These are phyloP conservation scores for Cyclophora punctaria DNA, from an alignment of 2,888 invertebrate genomes.

Conservation along the genomic window DNA sequence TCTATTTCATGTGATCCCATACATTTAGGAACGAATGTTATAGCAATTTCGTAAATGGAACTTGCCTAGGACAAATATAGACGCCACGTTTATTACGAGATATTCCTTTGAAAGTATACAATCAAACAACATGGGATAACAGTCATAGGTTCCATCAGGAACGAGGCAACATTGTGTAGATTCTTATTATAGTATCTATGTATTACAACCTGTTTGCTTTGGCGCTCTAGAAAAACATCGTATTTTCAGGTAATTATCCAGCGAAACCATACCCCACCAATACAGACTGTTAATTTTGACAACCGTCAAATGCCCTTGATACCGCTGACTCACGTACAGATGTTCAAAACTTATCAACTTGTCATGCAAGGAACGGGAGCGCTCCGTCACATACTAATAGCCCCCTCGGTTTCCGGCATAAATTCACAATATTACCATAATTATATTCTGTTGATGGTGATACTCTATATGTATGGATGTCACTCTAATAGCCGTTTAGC, in stretches of 20 bases:
- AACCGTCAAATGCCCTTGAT: slow-evolving; percentile 13
- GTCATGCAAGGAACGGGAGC: slow-evolving; percentile 24
- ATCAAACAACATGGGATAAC: too few species aligned
- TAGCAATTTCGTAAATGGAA: too few species aligned
- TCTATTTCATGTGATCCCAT: too few species aligned
- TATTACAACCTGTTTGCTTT: not conserved
- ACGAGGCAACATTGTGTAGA: too few species aligned
- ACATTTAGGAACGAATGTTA: too few species aligned
- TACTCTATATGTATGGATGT: too few species aligned
- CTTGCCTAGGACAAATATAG: too few species aligned
- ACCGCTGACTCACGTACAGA: slow-evolving; percentile 22
- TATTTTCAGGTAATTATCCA: slow-evolving; percentile 1
- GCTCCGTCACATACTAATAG: slow-evolving; percentile 45
- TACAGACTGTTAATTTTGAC: not conserved
- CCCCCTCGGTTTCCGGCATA: slow-evolving; percentile 48
- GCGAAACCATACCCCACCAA: slow-evolving; percentile 1
- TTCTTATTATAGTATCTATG: slow-evolving; percentile 4
- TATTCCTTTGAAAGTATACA: too few species aligned
- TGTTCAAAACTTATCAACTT: slow-evolving; percentile 23
- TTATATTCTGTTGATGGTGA: too few species aligned
- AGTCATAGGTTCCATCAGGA: too few species aligned
- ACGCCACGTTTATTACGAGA: too few species aligned
- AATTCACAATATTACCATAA: slow-evolving; percentile 14
- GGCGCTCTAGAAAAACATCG: not conserved
- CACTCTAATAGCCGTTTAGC: too few species aligned